These are phyloP conservation scores for Danio aesculapii DNA, from an alignment of 2,797 vertebrate genomes.

Conservation along the genomic window DNA sequence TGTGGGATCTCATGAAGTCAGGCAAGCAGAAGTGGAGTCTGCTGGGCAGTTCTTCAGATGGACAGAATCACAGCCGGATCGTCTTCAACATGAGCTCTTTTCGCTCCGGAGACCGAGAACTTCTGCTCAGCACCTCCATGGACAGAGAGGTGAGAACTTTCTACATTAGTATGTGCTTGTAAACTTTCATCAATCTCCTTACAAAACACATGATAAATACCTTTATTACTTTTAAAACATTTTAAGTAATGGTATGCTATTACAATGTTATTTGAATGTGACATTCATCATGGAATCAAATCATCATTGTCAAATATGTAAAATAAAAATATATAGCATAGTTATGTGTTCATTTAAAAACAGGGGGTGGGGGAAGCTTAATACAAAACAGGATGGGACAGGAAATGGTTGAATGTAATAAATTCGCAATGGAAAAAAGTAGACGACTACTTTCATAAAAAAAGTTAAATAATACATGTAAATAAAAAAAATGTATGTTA, in stretches of 20 bases:
- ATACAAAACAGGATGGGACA: too few relatives aligned
- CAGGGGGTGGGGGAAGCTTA: too few relatives aligned
- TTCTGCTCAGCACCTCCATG: conserved; percentile 63
- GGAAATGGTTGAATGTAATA: too few relatives aligned
- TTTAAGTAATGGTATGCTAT: not conserved
- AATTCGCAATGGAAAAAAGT: too few relatives aligned
- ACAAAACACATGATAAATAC: not conserved
- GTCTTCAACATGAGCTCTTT: conserved; percentile 91
- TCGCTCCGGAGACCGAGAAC: conserved; percentile 80
- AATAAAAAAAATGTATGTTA: too few relatives aligned
- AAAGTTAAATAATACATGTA: too few relatives aligned
- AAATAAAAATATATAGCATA: too few relatives aligned
- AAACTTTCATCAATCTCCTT: not conserved
- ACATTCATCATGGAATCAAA: not conserved
- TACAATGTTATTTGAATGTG: not conserved
- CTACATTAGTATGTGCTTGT: not conserved
- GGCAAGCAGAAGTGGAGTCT: conserved; percentile 91
- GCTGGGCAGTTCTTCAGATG: conserved; percentile 85
- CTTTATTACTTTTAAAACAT: not conserved
- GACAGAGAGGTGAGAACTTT: conserved; percentile 71
- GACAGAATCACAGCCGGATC: conserved; percentile 92
- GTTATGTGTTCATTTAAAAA: too few relatives aligned
- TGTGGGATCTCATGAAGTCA: conserved; percentile 88
- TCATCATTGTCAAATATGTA: too few relatives aligned
- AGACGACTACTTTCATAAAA: too few relatives aligned